These are phyloP conservation scores for Azorinus chamasolen DNA, from an alignment of 2,888 invertebrate species.

Conservation along the genomic window DNA sequence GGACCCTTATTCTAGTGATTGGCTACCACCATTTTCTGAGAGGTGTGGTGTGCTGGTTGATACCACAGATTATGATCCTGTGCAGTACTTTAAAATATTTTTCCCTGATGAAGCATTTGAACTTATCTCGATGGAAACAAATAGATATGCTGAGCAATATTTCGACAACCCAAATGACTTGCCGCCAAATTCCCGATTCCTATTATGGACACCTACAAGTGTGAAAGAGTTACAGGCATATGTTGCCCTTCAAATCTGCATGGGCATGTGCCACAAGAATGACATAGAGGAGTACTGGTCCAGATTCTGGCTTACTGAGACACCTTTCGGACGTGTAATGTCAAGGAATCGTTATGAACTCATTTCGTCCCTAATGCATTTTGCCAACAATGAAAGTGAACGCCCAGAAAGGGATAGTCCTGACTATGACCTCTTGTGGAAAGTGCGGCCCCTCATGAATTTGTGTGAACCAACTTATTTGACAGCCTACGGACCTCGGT, in stretches of 20 bases:
- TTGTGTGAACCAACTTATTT: too few relatives aligned
- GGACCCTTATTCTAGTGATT: conserved; percentile 21
- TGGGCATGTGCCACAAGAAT: conserved; percentile 12
- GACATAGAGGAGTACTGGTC: conserved; percentile 32
- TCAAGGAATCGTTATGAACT: conserved; percentile 28
- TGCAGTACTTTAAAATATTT: conserved; percentile 35
- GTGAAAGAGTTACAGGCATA: too few relatives aligned
- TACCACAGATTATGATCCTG: conserved; percentile 24
- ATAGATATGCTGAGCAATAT: too few relatives aligned
- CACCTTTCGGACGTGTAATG: conserved; percentile 21
- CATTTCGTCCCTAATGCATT: conserved; percentile 29
- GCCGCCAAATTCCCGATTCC: too few relatives aligned
- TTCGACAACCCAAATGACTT: too few relatives aligned
- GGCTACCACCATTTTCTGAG: conserved; percentile 12
- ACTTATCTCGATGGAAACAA: too few relatives aligned
- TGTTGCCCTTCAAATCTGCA: too few relatives aligned
- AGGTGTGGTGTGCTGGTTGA: conserved; percentile 21
- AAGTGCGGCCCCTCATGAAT: conserved; percentile 23
- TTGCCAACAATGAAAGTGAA: conserved; percentile 16
- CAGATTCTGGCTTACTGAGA: conserved; percentile 16
- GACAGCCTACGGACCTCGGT: too few relatives aligned
- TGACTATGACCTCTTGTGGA: conserved; percentile 25
- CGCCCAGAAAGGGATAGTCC: conserved; percentile 4
- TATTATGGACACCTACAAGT: too few relatives aligned
- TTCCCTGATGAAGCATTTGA: conserved; percentile 37